Conservation (phyloP, 2,797 vertebrate genomes). For the Chloroceryle amazona region DNA sequence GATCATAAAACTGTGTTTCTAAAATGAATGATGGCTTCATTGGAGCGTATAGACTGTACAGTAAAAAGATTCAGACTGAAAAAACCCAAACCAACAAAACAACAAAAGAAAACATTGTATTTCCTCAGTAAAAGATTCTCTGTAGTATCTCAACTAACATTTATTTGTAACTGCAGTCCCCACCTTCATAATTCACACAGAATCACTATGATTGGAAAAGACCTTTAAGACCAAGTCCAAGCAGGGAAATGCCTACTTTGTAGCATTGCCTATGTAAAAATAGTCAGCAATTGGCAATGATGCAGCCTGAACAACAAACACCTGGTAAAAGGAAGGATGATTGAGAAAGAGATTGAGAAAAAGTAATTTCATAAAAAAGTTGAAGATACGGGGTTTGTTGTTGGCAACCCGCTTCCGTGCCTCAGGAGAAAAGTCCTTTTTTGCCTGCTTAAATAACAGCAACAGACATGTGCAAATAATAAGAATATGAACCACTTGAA, state of each 20-base stretch:
- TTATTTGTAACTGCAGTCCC: neutral
- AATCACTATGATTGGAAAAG: too few species aligned
- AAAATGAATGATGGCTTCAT: neutral
- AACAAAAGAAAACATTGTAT: neutral
- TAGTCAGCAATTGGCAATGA: neutral
- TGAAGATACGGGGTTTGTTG: neutral
- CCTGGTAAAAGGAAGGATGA: neutral
- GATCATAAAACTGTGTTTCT: neutral
- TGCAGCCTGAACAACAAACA: neutral
- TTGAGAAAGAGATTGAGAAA: neutral
- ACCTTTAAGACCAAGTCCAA: too few species aligned
- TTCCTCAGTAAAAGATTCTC: neutral
- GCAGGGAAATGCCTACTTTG: too few species aligned
- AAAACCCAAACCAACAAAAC: neutral
- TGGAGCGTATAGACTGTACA: neutral
- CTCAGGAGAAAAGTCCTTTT: neutral
- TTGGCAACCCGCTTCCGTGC: neutral
- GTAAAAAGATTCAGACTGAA: neutral
- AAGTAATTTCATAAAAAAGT: neutral
- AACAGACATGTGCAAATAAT: fast-evolving
- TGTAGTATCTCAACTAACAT: neutral
- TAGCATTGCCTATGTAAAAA: neutral
- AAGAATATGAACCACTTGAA: neutral
- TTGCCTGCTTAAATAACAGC: neutral
- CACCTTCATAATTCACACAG: neutral